Base-by-base conservation (phyloP, 2,888 invertebrate genomes). In the Rugalucina vietnamica region DNA sequence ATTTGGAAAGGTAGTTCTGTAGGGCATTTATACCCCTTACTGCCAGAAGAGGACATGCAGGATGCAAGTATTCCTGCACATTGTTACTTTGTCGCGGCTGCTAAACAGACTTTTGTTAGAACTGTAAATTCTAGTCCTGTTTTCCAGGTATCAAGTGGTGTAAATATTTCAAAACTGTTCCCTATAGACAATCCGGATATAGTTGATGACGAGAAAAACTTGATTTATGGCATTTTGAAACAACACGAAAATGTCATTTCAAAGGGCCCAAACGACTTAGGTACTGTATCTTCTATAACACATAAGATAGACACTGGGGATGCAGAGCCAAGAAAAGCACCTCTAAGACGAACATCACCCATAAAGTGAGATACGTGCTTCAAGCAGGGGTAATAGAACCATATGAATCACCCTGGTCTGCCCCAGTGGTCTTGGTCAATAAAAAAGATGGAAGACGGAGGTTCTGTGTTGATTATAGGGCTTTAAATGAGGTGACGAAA, bases 301-400 rank as follows among this genome's bases (percentile, higher is more conserved):
- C 79, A 72, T 37, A 37, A 72, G 54, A 79, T 72, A n/a, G 57
- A 79, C 57, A 79, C 79, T 34, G 79, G 79, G 14, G 29, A 72
- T 39, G 57, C 50, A 29, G 37, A 50, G 21, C 74, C 74, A n/a
- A 43, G 39, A 57, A 80, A 80, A 39, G 36, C 69, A 34, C 75
- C 80, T 32, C 34, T 71, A 10, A 24, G 80, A 21, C 10, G 60
- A 27, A 37, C 37, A 39, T 37, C 60, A 76, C 60, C 69, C 29
- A 37, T 69, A 24, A 71, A 80, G 27, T 34, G 37, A 21, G 54
- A 75, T 43, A 60, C 18, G 50, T 78, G 78, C 18, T 71, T 24
- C 18, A 78, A 71, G 36, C 24, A n/a, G 78, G 71, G n/a, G 69
- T 78, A 34, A 78, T 78, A 5, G 71, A 78, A 36, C 43, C 70